Conservation (phyloP, 2,113 vertebrate genomes). For the Haplochromis burtoni region DNA sequence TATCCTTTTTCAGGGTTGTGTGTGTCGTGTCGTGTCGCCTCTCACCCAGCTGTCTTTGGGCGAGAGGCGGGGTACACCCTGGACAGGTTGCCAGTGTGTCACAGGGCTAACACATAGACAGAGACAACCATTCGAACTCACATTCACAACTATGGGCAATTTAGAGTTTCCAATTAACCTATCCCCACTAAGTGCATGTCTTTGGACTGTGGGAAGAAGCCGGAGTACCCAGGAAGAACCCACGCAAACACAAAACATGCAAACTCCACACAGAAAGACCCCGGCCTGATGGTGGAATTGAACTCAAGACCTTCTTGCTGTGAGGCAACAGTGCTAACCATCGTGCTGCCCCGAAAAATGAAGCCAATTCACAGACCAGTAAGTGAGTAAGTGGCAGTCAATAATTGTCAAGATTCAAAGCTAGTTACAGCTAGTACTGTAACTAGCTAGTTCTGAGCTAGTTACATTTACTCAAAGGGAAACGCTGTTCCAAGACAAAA, state of each 20-base stretch:
- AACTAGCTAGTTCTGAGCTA: neutral
- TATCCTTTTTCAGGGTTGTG: neutral
- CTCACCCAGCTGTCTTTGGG: neutral
- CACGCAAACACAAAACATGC: neutral
- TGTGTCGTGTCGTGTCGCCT: neutral
- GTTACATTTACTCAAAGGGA: neutral
- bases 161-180: neutral
- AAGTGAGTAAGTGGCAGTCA: neutral
- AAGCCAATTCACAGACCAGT: neutral
- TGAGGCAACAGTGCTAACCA: neutral
- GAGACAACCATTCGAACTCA: neutral
- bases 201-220: neutral
- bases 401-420: neutral
- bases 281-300: neutral
- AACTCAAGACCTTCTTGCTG: neutral
- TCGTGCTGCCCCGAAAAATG: accelerated
- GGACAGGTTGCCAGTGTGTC: neutral
- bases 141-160: neutral
- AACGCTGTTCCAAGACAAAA: neutral
- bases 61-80: neutral
- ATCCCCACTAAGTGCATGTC: neutral
- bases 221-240: accelerated
- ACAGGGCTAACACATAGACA: neutral
- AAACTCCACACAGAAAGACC: neutral
- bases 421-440: neutral